phyloP scores from a whole-genome alignment of 2,888 invertebrate species.

The Idaea straminata region DNA sequence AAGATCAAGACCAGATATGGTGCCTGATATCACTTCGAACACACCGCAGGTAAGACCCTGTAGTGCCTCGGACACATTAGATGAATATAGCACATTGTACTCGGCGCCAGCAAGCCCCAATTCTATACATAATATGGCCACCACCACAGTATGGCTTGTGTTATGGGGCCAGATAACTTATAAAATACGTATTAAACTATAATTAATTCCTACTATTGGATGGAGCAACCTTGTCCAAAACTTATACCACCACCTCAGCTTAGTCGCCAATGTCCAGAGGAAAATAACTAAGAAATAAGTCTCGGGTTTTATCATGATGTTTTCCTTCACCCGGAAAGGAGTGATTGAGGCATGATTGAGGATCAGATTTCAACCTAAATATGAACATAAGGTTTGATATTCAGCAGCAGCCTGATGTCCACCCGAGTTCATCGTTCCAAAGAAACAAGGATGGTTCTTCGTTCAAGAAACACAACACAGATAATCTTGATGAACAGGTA shows the following conservation, averaged over 20 bases:
- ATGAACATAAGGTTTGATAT: conserved; percentile 19
- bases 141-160: neutral
- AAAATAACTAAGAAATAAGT: no score
- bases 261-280: no score
- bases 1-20: conserved; percentile 78
- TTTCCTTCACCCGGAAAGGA: no score
- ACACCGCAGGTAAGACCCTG: conserved; percentile 62
- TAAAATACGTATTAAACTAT: no score
- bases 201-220: no score
- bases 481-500: conserved; percentile 71
- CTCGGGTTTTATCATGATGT: no score
- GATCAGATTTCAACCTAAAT: neutral
- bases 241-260: no score
- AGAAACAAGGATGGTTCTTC: conserved; percentile 63
- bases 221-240: neutral
- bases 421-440: conserved; percentile 59
- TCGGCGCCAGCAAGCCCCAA: neutral
- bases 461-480: conserved; percentile 65
- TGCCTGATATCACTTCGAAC: conserved; percentile 79
- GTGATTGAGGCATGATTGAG: no score
- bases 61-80: conserved; percentile 3
- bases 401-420: conserved; percentile 73
- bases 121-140: no score
- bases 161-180: no score
- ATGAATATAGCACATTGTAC: neutral